Evolutionary conservation across 2,888 invertebrate species (phyloP).

Genomic region (Cylloceria caligata): DNA sequence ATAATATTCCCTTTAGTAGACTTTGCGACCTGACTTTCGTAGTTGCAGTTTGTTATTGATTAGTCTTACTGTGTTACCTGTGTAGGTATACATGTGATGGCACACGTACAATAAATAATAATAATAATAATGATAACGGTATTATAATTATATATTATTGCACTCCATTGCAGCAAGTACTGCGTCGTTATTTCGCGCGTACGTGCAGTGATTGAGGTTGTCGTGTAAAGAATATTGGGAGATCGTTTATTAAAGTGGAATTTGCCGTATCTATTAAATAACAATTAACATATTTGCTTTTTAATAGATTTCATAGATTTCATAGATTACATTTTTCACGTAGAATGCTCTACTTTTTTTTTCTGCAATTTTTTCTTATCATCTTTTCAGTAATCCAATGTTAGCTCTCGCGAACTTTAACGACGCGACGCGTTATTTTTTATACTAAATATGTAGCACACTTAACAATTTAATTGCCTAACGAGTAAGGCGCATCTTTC

Average conservation of each 20-base stretch:
- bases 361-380: no score
- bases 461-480: not conserved
- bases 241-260: no score
- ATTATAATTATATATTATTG: not conserved
- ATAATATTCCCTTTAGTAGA: constrained; percentile 34
- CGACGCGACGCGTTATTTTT: no score
- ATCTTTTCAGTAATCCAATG: no score
- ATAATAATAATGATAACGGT: constrained; percentile 18
- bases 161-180: not conserved
- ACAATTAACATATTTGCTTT: no score
- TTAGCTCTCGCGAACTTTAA: no score
- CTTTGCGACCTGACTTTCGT: constrained; percentile 52
- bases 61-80: constrained; percentile 21
- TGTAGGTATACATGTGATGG: constrained; percentile 27
- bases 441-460: no score
- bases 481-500: not conserved
- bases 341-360: no score
- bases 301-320: no score
- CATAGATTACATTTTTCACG: no score
- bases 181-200: constrained; percentile 24
- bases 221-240: not conserved
- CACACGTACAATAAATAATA: constrained; percentile 24
- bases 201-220: constrained; percentile 1
- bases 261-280: no score
- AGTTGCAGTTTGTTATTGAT: constrained; percentile 47